Base-by-base conservation (phyloP, 2,797 vertebrate genomes). In the Telmatherina bonti region DNA sequence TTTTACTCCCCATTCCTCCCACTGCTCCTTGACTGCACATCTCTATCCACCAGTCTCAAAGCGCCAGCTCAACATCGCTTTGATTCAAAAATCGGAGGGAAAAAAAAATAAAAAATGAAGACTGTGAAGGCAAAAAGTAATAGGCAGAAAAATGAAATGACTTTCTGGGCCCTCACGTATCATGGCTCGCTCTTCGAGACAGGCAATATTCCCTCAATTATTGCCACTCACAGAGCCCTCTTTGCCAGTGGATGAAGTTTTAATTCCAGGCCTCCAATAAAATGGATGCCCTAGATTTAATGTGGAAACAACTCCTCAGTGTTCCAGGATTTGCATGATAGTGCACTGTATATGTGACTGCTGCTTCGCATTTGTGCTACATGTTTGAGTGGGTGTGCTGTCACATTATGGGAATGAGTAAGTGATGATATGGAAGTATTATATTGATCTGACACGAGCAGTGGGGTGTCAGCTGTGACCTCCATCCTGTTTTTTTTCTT, bases 111-210 rank as follows among this genome's bases (percentile, higher is more conserved):
- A 63, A 57, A 78, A 79, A n/a, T n/a, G 63, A 72, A 36, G 68
- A 54, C 36, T 57, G 68, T 65, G 55, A 60, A 81, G 41, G 70
- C 74, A 84, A 89, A 91, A 90, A 85, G 91, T 91, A 93, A 92
- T 94, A 84, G 90, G 90, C 85, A 92, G 90, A 92, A 91, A 94
- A 91, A 93, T 92, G 88, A 93, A 93, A 93, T 93, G 90, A 92
- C 91, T 93, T 93, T 92, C 74, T 79, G 85, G 90, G 90, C 89
- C 86, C 83, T 93, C 85, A 87, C 87, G 88, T 91, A 88, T 83
- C 62, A 58, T 84, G 77, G 79, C 85, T 87, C 79, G 66, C 85
- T 90, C 85, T 89, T 89, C 35, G 62, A 91, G 88, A 88, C 89
- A 89, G 88, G 87, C 89, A 90, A 93, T 91, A 92, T 86, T 89